phyloP scores from a whole-genome alignment of 1,140 invertebrate species.

The Parapsyche elsis region DNA sequence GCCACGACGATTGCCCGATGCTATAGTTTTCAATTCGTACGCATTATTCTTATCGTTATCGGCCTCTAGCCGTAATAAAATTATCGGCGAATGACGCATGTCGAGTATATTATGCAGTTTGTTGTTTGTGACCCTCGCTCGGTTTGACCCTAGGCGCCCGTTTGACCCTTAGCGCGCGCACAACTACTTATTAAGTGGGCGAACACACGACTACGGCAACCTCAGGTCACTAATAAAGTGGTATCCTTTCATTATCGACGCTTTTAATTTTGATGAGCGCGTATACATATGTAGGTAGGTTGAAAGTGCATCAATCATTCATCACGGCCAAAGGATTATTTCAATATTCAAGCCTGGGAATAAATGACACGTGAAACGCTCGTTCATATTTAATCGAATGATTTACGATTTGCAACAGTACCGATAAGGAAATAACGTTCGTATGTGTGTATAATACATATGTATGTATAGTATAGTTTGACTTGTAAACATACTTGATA shows the following conservation, averaged over 20 bases:
- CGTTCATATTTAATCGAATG: not conserved
- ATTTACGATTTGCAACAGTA: too few relatives aligned
- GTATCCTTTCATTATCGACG: not conserved
- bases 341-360: not conserved
- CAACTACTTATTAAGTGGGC: not conserved
- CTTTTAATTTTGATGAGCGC: not conserved
- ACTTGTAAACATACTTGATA: slow-evolving; percentile 1
- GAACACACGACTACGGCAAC: not conserved
- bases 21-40: too few relatives aligned
- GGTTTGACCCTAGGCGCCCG: not conserved
- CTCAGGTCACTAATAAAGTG: not conserved
- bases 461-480: not conserved
- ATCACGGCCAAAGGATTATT: not conserved
- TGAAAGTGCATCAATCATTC: not conserved
- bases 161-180: not conserved
- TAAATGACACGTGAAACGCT: not conserved
- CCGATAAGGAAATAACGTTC: too few relatives aligned
- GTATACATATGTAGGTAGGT: not conserved
- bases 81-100: not conserved
- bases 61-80: not conserved
- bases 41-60: too few relatives aligned
- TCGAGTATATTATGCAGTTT: too few relatives aligned
- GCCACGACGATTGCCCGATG: not conserved
- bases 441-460: too few relatives aligned
- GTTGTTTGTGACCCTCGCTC: not conserved